Evolutionary conservation across 2,113 vertebrate species (phyloP).

Genomic region (Nipponia nippon): DNA sequence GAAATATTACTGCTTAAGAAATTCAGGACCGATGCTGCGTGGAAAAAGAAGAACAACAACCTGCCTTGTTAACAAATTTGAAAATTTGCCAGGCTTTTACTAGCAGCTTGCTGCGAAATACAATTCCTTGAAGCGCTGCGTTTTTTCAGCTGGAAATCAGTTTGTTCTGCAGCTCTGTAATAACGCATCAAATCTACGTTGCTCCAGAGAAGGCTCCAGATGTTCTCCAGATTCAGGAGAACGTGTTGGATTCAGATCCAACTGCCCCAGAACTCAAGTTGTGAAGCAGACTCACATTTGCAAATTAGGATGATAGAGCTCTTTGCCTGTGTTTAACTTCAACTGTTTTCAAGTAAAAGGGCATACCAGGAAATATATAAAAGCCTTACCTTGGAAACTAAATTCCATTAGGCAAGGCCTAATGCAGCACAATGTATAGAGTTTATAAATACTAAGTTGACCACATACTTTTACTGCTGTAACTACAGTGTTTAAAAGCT

Average conservation of each 20-base stretch:
- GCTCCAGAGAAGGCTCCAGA: not conserved
- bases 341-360: not conserved
- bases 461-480: not conserved
- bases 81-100: constrained; percentile 40
- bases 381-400: not conserved
- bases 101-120: constrained; percentile 33
- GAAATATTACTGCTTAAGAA: not conserved
- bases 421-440: not conserved
- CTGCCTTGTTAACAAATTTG: constrained; percentile 42
- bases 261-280: not conserved
- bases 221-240: not conserved
- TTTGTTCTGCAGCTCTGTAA: not conserved
- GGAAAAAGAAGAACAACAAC: constrained; percentile 1
- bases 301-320: not conserved
- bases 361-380: not conserved
- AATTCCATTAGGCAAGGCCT: not conserved
- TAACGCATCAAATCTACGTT: not conserved
- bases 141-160: not conserved
- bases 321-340: not conserved
- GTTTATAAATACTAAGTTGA: not conserved
- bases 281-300: not conserved
- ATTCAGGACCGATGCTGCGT: not conserved
- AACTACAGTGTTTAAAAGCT: not conserved
- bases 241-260: not conserved
- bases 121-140: constrained; percentile 24